Evolutionary conservation across 2,113 vertebrate species (phyloP).

Genomic region (Hymenochirus boettgeri): DNA sequence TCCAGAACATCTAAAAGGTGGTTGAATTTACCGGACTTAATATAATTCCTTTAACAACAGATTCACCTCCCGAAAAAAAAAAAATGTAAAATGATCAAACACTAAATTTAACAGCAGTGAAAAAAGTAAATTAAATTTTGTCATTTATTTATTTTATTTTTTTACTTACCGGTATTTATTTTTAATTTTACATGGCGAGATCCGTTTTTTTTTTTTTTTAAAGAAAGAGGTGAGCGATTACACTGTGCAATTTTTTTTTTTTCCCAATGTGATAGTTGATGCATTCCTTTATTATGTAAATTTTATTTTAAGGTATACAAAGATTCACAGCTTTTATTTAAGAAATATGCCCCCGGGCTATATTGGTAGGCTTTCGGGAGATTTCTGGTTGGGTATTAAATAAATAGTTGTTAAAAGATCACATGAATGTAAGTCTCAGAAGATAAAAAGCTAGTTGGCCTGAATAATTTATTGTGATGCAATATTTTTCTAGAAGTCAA

Average conservation of each 20-base stretch:
- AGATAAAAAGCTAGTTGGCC: conserved; percentile 84
- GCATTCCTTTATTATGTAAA: conserved; percentile 88
- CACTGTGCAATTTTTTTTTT: too few species aligned
- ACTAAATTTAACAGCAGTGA: conserved; percentile 36
- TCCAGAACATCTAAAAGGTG: conserved; percentile 50
- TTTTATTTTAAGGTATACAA: conserved; percentile 81
- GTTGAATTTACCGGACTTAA: conserved; percentile 47
- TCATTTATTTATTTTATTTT: conserved; percentile 48
- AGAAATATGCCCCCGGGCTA: conserved; percentile 86
- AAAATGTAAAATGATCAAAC: conserved; percentile 47
- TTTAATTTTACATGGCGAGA: conserved; percentile 5
- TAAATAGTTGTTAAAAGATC: conserved; percentile 94
- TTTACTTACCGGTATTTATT: conserved; percentile 52
- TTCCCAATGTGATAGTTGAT: conserved; percentile 63
- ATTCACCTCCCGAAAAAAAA: conserved; percentile 31
- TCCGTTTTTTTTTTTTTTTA: not conserved
- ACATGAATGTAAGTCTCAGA: conserved; percentile 80
- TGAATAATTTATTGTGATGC: conserved; percentile 69
- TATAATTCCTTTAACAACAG: conserved; percentile 22
- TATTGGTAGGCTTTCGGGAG: conserved; percentile 77
- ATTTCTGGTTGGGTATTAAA: conserved; percentile 83
- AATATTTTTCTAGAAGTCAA: conserved; percentile 67
- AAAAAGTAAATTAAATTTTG: conserved; percentile 47
- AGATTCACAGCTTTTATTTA: conserved; percentile 89
- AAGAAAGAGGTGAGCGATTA: conserved; percentile 66